Evolutionary conservation across 2,797 vertebrate genomes (phyloP).

Genomic region (Epinephelus malabaricus): DNA sequence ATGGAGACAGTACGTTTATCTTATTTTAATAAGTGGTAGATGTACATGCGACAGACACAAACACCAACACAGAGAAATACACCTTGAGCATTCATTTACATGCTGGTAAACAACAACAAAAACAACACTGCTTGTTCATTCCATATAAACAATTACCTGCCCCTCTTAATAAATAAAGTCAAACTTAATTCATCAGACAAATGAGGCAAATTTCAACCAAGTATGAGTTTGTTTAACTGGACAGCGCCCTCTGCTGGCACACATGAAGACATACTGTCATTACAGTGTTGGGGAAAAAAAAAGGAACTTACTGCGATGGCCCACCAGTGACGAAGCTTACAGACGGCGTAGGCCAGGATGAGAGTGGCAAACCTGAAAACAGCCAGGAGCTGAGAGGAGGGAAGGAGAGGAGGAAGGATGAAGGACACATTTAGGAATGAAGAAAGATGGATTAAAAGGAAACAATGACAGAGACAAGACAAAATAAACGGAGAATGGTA

Average conservation of each 20-base stretch:
- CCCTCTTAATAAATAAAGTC: not conserved
- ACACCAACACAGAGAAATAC: too few relatives aligned
- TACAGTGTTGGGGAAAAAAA: fast-evolving
- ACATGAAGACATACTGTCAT: not conserved
- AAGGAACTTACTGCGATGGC: constrained; percentile 91
- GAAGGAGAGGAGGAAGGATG: not conserved
- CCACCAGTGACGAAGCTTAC: constrained; percentile 96
- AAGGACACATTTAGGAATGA: not conserved
- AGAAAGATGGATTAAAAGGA: not conserved
- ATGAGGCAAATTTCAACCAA: not conserved
- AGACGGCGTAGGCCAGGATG: constrained; percentile 95
- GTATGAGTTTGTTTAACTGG: not conserved
- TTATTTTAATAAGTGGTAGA: not conserved
- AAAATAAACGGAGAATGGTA: not conserved
- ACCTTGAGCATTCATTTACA: not conserved
- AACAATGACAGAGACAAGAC: not conserved
- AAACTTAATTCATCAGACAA: not conserved
- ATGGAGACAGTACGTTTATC: too few relatives aligned
- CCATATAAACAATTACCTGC: not conserved
- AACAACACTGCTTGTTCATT: not conserved
- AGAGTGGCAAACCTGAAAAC: constrained; percentile 94
- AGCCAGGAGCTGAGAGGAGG: constrained; percentile 88
- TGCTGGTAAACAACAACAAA: not conserved
- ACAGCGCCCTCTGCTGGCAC: not conserved
- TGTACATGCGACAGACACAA: not conserved